A percentile compares a stretch with the other conserved stretches of the same genome.
These are phyloP conservation scores for Stegodyphus mimosarum DNA, from an alignment of 1,140 invertebrate species.

Conservation along the genomic window DNA sequence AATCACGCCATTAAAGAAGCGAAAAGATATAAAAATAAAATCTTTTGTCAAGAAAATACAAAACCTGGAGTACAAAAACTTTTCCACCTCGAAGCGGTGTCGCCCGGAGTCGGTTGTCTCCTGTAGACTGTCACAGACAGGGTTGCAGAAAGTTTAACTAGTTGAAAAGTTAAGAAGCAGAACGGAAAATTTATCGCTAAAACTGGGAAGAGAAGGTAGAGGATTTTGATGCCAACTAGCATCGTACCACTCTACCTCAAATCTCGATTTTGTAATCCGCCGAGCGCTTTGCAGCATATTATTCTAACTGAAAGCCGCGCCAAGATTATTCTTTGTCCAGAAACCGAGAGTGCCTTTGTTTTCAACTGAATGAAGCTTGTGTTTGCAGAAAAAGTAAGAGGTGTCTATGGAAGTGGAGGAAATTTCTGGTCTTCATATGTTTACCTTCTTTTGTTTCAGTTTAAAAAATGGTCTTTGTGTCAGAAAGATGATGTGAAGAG, in stretches of 20 bases:
- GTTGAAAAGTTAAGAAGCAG: neutral
- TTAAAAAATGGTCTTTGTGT: constrained; percentile 1
- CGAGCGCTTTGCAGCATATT: constrained; percentile 3
- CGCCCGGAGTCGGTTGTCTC: neutral
- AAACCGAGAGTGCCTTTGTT: constrained; percentile 19
- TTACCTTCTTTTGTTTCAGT: constrained; percentile 17
- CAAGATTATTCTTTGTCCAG: neutral
- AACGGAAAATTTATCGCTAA: neutral
- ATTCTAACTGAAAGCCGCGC: neutral
- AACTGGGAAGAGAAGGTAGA: neutral
- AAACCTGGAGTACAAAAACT: neutral
- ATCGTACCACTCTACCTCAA: neutral
- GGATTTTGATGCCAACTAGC: neutral
- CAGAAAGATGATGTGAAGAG: too few relatives aligned
- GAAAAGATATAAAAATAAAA: neutral
- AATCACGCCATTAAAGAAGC: constrained; percentile 6
- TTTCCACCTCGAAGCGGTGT: neutral
- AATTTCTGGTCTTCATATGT: constrained; percentile 8
- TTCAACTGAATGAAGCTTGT: constrained; percentile 26
- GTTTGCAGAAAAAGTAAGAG: constrained; percentile 8
- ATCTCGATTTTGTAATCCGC: neutral
- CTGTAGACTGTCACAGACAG: neutral
- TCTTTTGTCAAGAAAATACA: constrained; percentile 7
- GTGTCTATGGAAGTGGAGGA: neutral
- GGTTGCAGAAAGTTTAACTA: neutral